Percentiles rank a stretch among this genome's conserved stretches.
phyloP scores from a whole-genome alignment of 2,113 vertebrate genomes.

The Dasyornis broadbenti region DNA sequence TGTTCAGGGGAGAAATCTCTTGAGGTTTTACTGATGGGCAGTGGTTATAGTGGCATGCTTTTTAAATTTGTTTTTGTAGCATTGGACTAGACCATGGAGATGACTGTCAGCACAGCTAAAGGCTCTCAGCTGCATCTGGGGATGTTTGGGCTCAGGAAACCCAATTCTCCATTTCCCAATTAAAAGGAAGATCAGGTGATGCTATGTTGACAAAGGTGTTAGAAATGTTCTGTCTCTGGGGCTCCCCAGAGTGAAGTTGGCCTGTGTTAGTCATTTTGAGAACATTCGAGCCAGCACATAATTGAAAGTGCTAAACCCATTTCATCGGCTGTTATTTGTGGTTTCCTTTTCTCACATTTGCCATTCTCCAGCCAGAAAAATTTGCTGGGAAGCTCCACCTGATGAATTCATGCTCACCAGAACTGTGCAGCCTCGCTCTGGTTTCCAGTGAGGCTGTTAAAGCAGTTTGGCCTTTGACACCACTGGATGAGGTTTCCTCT shows the following conservation, averaged over 20 bases:
- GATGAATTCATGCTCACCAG: background rate
- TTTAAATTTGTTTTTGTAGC: background rate
- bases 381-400: background rate
- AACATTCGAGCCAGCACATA: background rate
- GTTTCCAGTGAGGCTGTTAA: background rate
- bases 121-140: background rate
- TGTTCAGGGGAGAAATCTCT: slow-evolving; percentile 36
- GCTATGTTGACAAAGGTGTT: background rate
- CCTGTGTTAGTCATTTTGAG: background rate
- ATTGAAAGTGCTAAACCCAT: slow-evolving; percentile 5
- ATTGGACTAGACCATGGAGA: background rate
- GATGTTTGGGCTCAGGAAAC: background rate
- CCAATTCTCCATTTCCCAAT: background rate
- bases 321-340: slow-evolving; percentile 24
- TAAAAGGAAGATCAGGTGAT: background rate
- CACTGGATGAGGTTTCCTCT: background rate
- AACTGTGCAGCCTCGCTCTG: background rate
- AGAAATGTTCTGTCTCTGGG: background rate
- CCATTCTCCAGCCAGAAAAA: background rate
- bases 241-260: background rate
- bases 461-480: slow-evolving; percentile 10
- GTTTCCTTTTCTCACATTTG: slow-evolving; percentile 3
- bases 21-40: background rate
- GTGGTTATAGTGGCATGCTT: slow-evolving; percentile 2
- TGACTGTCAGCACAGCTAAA: background rate